Evolutionary conservation across 92 coral and sea anemone genomes (phyloP), one percentile per base, ranked within the genome.

Genomic region (Isaurus tuberculatus): DNA sequence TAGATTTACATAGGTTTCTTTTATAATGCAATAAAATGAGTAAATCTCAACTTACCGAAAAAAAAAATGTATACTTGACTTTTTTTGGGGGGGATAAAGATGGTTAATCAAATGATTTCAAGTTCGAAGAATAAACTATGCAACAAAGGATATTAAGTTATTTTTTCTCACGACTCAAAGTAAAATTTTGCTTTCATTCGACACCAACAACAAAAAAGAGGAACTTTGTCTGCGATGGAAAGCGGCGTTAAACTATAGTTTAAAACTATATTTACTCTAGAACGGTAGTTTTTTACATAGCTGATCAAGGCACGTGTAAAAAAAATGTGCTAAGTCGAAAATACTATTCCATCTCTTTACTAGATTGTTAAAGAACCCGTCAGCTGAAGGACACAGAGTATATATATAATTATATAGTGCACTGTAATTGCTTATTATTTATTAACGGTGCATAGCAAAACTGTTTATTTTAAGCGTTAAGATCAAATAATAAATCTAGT

Each of bases 241-340:
- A 51, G 51, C 55, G 16, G 34, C 17, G 34, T 27, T 14, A 19
- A 31, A 33, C 17, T n/a, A 72, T 14, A 44, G 33, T 23, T 70
- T 37, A 19, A 70, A 70, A 70, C 53, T 70, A 23, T 37, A 40
- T 55, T 40, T 70, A 55, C 16, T 42, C 1, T 37, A 40, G 61
- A 19, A 26, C 29, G 55, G 17, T 37, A 43, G n/a, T 77, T 57
- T 37, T 33, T 60, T 25, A 8, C 27, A 60, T 13, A 20, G 82
- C 55, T 57, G 82, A 77, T 34, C 33, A 20, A 3, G 57, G 82
- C 53, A 55, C 14, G 28, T 77, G 2, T 36, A 77, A 20, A 26
- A 29, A 58, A 77, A 36, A 65, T 34, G 36, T 33, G 51, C 70
- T 77, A 36, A 77, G 5, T 17, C 70, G 82, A 77, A 77, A 77